Evolutionary conservation across 37 sponge, comb jelly and placozoan genomes (phyloP).

Genomic region (Eunapius fragilis): DNA sequence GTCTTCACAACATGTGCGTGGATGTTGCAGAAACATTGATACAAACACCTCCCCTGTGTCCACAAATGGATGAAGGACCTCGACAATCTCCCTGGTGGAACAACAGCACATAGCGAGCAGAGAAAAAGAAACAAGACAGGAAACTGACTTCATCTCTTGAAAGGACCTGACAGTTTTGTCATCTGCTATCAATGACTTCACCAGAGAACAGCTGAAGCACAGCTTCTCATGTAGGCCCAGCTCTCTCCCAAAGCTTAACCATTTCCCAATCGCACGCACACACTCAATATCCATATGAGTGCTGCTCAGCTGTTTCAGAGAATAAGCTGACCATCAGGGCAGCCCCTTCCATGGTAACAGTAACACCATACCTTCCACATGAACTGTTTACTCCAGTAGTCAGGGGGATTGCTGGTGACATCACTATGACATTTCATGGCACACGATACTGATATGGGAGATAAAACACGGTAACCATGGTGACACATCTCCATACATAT

Average conservation of each 20-base stretch:
- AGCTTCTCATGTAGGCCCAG: constrained; percentile 27
- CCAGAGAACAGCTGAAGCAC: constrained; percentile 27
- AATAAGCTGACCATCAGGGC: no score
- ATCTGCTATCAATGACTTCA: constrained; percentile 23
- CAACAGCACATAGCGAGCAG: neutral
- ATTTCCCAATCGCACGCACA: constrained; percentile 7
- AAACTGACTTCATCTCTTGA: constrained; percentile 34
- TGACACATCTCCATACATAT: no score
- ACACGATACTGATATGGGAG: neutral
- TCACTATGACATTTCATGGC: neutral
- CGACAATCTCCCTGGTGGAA: constrained; percentile 34
- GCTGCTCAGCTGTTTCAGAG: no score
- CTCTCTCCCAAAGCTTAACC: constrained; percentile 40
- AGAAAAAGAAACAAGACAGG: neutral
- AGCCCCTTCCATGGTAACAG: no score
- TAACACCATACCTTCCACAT: no score
- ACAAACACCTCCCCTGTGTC: constrained; percentile 22
- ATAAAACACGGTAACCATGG: no score
- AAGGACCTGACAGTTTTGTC: constrained; percentile 31
- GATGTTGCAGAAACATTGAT: constrained; percentile 1
- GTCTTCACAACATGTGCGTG: constrained; percentile 16
- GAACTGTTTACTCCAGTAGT: no score
- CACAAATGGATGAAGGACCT: constrained; percentile 36
- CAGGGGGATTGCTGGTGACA: no score
- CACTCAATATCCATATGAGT: no score